Base-by-base conservation (phyloP, 2,888 invertebrate species). In the Ptilodon capucinus region DNA sequence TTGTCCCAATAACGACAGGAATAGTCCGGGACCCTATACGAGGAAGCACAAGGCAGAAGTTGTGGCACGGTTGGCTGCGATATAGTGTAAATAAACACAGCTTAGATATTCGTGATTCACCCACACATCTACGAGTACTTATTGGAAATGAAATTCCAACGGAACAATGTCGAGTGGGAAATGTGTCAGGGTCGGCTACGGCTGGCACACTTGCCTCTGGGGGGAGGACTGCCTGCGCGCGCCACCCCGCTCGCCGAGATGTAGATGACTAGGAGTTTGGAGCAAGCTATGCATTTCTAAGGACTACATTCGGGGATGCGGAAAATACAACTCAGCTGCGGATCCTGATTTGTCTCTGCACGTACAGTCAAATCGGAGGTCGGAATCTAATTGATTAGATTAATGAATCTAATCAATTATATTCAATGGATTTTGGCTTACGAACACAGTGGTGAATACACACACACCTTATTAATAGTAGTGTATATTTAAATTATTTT, bases 151-250 rank as follows among this genome's bases (percentile, higher is more conserved):
- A n/a, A 4, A 4, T 32, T 7, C n/a, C 9, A 11, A 28, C 9
- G 9, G 9, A 23, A 11, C n/a, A 11, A 28, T 28, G 28, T 28
- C 11, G 28, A 28, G 9, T 28, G 14, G 35, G 17, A 17, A 34
- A 18, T 17, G 47, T 14, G 47, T 48, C 47, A 43, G 47, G 43
- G 47, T 43, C 47, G 35, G 40, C 39, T 35, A 19, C 32, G 13
- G 32, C 14, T 14, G 32, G 32, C 14, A 8, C n/a, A n/a, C n/a
- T n/a, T n/a, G n/a, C n/a, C n/a, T n/a, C n/a, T 32, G 32, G 30
- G 30, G 30, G n/a, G 4, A 32, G 7, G 30, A 14, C 30, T 4
- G 11, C 21, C 25, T 1, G 2, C 2, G 25, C 25, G 9, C 25
- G 25, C 25, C 25, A 11, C 25, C 8, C 7, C 25, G 3, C 3